Percentiles rank a stretch among this genome's conserved stretches.
These are phyloP conservation scores for Staurois parvus DNA, from an alignment of 2,797 vertebrate species.

Conservation along the genomic window DNA sequence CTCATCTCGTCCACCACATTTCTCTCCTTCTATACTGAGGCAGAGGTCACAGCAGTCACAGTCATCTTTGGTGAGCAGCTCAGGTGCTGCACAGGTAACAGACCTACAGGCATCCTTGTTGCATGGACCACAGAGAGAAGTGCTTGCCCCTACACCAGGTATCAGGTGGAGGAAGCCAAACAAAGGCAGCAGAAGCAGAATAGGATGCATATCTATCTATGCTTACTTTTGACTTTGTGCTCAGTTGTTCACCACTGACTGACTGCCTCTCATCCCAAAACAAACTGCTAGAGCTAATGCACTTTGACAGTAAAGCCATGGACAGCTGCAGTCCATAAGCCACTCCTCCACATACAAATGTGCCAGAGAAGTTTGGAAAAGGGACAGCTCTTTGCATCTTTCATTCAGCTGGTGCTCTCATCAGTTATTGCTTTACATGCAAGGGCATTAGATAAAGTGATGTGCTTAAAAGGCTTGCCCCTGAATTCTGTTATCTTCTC, in stretches of 20 bases:
- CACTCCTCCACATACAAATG: constrained; percentile 43
- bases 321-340: constrained; percentile 49
- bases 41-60: constrained; percentile 73
- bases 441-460: constrained; percentile 15
- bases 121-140: constrained; percentile 67
- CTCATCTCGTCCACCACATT: constrained; percentile 66
- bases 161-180: constrained; percentile 37
- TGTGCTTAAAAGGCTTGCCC: background rate
- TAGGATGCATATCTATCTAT: constrained; percentile 39
- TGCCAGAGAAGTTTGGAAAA: constrained; percentile 56
- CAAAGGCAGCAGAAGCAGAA: constrained; percentile 16
- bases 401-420: constrained; percentile 23
- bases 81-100: constrained; percentile 65
- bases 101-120: constrained; percentile 62
- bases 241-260: constrained; percentile 16
- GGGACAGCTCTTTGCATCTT: constrained; percentile 26
- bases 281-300: constrained; percentile 46
- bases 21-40: constrained; percentile 71
- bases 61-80: constrained; percentile 68
- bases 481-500: background rate
- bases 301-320: constrained; percentile 50
- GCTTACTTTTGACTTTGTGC: constrained; percentile 17
- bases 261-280: constrained; percentile 45
- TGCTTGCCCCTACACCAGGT: constrained; percentile 1
- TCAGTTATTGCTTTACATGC: background rate